Conservation (phyloP, 2,113 vertebrate genomes). For the Casuarius casuarius region DNA sequence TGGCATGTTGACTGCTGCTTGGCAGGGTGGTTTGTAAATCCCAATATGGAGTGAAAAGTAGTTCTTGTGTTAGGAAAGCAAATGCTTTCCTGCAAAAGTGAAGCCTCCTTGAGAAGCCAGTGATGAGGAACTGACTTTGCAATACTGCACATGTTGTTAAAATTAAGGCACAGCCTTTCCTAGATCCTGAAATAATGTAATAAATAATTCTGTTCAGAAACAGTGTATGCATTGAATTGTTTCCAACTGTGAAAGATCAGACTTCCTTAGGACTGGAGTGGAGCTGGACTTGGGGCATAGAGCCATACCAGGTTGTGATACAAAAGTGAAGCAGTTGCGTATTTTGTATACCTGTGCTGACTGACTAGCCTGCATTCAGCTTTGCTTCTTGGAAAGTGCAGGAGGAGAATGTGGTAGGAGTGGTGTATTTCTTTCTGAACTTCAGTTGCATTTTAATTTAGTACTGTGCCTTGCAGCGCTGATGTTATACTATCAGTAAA, state of each 20-base stretch:
- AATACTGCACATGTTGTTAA: background rate
- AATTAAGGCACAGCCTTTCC: conserved; percentile 51
- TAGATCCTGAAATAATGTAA: background rate
- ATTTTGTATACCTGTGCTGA: background rate
- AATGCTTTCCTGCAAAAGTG: conserved; percentile 31
- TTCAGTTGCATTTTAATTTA: background rate
- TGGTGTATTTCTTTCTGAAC: background rate
- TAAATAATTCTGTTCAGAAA: background rate
- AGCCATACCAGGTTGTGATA: accelerated
- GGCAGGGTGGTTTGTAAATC: background rate
- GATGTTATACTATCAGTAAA: background rate
- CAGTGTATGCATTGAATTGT: background rate
- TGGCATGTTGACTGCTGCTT: background rate
- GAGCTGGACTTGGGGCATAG: background rate
- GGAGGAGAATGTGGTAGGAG: background rate
- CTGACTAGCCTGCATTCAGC: background rate
- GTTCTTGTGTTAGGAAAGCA: background rate
- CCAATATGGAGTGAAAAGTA: background rate
- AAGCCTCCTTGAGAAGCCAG: background rate
- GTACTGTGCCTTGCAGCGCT: background rate
- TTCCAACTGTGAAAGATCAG: background rate
- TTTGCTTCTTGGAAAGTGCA: background rate
- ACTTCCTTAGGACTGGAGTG: background rate
- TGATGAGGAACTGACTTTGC: background rate
- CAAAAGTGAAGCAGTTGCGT: background rate